phyloP scores from a whole-genome alignment of 1,140 invertebrate species.

The Drosophila takahashii region DNA sequence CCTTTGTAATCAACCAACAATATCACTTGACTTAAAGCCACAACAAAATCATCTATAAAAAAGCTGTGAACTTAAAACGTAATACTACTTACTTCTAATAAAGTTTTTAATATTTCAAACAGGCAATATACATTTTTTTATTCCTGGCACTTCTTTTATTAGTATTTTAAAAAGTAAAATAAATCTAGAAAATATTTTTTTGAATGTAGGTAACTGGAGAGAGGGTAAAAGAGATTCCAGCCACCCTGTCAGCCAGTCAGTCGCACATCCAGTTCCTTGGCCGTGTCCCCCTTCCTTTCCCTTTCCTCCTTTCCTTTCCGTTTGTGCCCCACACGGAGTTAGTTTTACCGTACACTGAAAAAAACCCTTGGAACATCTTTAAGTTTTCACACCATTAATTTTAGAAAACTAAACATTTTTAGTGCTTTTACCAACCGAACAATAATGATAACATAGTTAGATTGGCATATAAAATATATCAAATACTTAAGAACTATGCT shows the following conservation, averaged over 20 bases:
- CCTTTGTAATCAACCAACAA: too few relatives aligned
- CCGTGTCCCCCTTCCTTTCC: slow-evolving; percentile 3
- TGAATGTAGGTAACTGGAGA: slow-evolving; percentile 47
- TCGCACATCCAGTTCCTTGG: slow-evolving; percentile 38
- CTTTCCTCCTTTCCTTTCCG: slow-evolving; percentile 18
- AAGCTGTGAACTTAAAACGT: too few relatives aligned
- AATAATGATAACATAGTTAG: too few relatives aligned
- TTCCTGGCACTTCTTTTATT: too few relatives aligned
- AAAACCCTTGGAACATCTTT: too few relatives aligned
- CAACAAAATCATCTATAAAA: too few relatives aligned
- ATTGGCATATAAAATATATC: too few relatives aligned
- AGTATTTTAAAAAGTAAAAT: background rate
- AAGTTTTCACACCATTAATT: too few relatives aligned
- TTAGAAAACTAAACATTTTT: too few relatives aligned
- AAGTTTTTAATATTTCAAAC: background rate
- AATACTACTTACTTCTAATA: background rate
- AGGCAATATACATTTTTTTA: background rate
- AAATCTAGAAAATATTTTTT: slow-evolving; percentile 1
- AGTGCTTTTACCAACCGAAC: too few relatives aligned
- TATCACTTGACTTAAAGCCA: too few relatives aligned
- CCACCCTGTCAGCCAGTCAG: slow-evolving; percentile 53
- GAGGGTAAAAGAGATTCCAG: slow-evolving; percentile 24
- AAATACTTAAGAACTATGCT: too few relatives aligned
- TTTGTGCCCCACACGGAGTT: slow-evolving; percentile 53
- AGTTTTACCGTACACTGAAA: slow-evolving; percentile 14